Percentiles rank a stretch among this genome's conserved stretches.
Evolutionary conservation across 1,140 invertebrate genomes (phyloP).

Genomic region (Cherax destructor): DNA sequence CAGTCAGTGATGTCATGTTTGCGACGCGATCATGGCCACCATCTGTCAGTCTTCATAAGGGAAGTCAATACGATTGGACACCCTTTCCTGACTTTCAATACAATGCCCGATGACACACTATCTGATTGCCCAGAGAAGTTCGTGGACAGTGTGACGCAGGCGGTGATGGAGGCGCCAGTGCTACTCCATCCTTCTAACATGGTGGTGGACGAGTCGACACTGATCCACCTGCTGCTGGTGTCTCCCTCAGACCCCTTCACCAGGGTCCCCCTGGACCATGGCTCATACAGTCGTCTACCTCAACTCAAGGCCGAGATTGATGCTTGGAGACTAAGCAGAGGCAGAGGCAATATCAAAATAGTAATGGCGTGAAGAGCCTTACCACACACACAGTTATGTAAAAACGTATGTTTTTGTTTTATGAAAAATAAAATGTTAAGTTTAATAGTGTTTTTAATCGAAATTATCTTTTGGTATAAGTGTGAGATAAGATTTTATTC

Average conservation of each 20-base stretch:
- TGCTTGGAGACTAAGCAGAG: not conserved
- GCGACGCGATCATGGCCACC: not conserved
- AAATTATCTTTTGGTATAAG: no score
- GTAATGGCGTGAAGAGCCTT: no score
- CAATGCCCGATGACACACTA: not conserved
- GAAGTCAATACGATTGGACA: not conserved
- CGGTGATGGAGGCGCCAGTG: constrained; percentile 25
- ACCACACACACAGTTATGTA: no score
- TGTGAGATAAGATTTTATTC: no score
- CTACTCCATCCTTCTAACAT: not conserved
- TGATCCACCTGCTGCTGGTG: constrained; percentile 5
- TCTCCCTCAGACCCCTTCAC: constrained; percentile 25
- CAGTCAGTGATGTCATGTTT: not conserved
- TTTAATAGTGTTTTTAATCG: no score
- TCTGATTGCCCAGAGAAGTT: not conserved
- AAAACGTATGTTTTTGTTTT: no score
- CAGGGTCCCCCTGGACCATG: not conserved
- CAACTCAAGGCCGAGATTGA: not conserved
- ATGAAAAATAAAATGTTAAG: no score
- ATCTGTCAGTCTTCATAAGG: not conserved
- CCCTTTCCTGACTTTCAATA: not conserved
- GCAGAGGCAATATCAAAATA: no score
- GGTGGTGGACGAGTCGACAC: constrained; percentile 31
- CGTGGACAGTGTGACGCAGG: constrained; percentile 23
- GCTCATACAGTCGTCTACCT: not conserved